Conservation (phyloP, 1,140 invertebrate genomes). For the Zaprionus camerounensis region DNA sequence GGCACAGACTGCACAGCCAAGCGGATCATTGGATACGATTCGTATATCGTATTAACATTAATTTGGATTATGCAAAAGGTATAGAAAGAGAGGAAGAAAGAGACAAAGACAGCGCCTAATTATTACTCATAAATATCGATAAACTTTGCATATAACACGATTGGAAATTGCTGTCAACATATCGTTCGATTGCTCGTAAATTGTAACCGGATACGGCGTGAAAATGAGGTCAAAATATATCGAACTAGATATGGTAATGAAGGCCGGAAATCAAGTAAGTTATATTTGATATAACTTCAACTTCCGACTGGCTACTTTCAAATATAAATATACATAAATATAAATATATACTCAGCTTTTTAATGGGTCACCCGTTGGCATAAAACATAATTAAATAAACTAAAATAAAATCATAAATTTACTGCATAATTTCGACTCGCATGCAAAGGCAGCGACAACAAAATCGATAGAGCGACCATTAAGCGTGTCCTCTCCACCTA, state of each 20-base stretch:
- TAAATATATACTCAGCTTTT: not conserved
- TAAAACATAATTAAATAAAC: conserved; percentile 42
- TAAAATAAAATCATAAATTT: conserved; percentile 49
- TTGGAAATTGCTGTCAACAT: conserved; percentile 19
- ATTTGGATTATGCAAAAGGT: conserved; percentile 27
- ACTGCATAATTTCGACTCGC: conserved; percentile 17
- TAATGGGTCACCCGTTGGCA: conserved; percentile 27
- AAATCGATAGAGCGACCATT: conserved; percentile 53
- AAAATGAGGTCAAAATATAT: conserved; percentile 13
- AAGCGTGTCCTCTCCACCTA: conserved; percentile 12
- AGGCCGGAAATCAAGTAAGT: not conserved
- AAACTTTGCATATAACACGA: conserved; percentile 30
- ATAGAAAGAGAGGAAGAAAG: not conserved
- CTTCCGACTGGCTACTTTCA: not conserved
- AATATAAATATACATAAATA: not conserved
- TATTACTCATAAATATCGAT: conserved; percentile 23
- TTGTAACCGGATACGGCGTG: conserved; percentile 19
- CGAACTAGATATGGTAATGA: not conserved
- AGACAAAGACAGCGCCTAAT: not conserved
- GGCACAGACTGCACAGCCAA: conserved; percentile 5
- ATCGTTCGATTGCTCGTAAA: conserved; percentile 24
- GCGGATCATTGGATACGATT: conserved; percentile 21
- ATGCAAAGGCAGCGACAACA: conserved; percentile 13
- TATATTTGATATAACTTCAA: not conserved
- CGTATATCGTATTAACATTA: not conserved